Percentiles rank a stretch among this genome's conserved stretches.
phyloP scores from a whole-genome alignment of 2,888 invertebrate genomes.

The Sinohyriopsis cumingii region DNA sequence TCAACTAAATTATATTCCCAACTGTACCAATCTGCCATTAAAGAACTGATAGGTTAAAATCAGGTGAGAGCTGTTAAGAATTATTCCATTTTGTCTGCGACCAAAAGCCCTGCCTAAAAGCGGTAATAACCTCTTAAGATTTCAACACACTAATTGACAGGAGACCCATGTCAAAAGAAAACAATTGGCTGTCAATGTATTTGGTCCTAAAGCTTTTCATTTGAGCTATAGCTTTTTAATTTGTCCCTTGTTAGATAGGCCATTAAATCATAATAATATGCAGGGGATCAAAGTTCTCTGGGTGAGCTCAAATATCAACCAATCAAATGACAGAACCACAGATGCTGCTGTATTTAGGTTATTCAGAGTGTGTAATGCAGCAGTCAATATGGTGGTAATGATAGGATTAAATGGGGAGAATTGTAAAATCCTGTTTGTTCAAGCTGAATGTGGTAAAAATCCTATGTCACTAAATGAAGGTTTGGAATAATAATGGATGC shows the following conservation, averaged over 20 bases:
- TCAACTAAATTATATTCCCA: conserved; percentile 34
- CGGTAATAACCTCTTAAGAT: conserved; percentile 28
- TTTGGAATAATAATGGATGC: too few species aligned
- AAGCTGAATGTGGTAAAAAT: too few species aligned
- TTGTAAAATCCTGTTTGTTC: too few species aligned
- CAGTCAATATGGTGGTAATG: conserved; percentile 13
- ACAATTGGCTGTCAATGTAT: conserved; percentile 10
- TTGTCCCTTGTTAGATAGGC: too few species aligned
- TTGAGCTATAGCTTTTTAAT: too few species aligned
- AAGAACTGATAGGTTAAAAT: conserved; percentile 15
- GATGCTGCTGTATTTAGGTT: conserved; percentile 40
- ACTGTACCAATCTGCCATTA: conserved; percentile 30
- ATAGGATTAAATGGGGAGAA: conserved; percentile 6
- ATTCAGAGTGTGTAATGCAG: conserved; percentile 41
- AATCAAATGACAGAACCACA: conserved; percentile 32
- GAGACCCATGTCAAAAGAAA: conserved; percentile 11
- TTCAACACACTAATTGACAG: conserved; percentile 29
- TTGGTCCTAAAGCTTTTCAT: too few species aligned
- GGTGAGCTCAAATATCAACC: conserved; percentile 23
- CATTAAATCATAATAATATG: too few species aligned
- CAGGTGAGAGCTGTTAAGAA: conserved; percentile 22
- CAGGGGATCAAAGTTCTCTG: too few species aligned
- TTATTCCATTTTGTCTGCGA: conserved; percentile 10
- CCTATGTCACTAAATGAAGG: too few species aligned
- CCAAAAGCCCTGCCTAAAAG: conserved; percentile 4